These are phyloP conservation scores for Accipiter cooperii DNA, from an alignment of 2,113 vertebrate species.

Conservation along the genomic window DNA sequence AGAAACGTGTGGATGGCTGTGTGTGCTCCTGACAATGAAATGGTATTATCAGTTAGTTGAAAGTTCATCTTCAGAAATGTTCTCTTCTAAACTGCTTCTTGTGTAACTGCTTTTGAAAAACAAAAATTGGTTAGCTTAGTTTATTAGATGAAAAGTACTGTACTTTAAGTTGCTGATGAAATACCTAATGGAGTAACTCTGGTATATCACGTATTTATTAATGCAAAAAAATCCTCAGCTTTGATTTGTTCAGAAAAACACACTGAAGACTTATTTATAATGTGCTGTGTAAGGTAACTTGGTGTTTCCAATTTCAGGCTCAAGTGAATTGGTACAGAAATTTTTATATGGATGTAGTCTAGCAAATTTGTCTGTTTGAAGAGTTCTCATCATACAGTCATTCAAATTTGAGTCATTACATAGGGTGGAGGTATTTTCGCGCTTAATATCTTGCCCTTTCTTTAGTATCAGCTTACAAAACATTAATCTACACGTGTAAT, in stretches of 20 bases:
- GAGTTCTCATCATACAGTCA: not conserved
- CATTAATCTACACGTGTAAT: not conserved
- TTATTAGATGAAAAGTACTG: not conserved
- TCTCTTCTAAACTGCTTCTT: not conserved
- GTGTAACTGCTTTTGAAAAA: not conserved
- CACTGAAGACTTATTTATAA: not conserved
- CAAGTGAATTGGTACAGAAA: not conserved
- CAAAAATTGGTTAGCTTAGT: not conserved
- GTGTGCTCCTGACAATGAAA: not conserved
- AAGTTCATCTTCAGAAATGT: not conserved
- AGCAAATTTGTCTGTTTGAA: not conserved
- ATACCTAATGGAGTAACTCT: not conserved
- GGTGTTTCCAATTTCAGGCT: not conserved
- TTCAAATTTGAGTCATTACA: not conserved
- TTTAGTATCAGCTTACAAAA: not conserved
- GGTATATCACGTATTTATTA: not conserved
- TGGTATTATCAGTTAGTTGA: not conserved
- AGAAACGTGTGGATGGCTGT: accelerated
- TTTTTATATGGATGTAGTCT: not conserved
- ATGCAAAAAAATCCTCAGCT: not conserved
- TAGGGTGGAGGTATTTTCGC: not conserved
- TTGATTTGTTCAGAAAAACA: not conserved
- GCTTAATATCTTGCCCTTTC: not conserved
- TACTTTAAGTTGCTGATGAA: not conserved
- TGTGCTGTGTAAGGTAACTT: not conserved